Evolutionary conservation across 2,113 vertebrate genomes (phyloP).

Genomic region (Serilophus lunatus): DNA sequence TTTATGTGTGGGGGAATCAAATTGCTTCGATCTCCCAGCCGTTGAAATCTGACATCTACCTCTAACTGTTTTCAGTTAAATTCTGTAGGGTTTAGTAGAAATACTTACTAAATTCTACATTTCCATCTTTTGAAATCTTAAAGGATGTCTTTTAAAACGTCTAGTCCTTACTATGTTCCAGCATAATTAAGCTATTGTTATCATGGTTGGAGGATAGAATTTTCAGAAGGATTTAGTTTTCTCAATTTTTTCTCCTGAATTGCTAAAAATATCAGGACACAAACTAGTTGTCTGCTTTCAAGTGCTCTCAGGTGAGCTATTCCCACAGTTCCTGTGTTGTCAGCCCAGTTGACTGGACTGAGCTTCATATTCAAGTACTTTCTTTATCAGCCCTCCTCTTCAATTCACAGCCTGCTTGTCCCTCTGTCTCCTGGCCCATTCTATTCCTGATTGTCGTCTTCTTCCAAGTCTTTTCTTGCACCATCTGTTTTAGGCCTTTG

Average conservation of each 20-base stretch:
- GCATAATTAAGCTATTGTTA: neutral
- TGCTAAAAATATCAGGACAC: neutral
- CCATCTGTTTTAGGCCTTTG: conserved; percentile 1
- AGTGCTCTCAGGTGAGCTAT: neutral
- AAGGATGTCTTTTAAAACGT: neutral
- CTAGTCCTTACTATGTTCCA: neutral
- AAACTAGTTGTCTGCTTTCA: neutral
- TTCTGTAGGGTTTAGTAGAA: neutral
- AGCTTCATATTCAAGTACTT: neutral
- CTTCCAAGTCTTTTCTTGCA: neutral
- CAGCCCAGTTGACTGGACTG: neutral
- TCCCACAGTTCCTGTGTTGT: neutral
- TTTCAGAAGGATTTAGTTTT: neutral
- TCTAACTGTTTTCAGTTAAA: neutral
- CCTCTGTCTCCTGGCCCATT: neutral
- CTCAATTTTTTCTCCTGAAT: neutral
- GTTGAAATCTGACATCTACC: neutral
- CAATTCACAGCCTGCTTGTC: neutral
- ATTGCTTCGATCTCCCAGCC: neutral
- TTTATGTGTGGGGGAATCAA: neutral
- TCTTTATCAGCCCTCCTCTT: neutral
- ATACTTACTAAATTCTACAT: neutral
- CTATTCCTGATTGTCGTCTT: neutral
- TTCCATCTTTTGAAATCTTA: neutral
- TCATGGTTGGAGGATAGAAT: neutral